phyloP scores from a whole-genome alignment of 2,797 vertebrate species.

The Falco berigora region DNA sequence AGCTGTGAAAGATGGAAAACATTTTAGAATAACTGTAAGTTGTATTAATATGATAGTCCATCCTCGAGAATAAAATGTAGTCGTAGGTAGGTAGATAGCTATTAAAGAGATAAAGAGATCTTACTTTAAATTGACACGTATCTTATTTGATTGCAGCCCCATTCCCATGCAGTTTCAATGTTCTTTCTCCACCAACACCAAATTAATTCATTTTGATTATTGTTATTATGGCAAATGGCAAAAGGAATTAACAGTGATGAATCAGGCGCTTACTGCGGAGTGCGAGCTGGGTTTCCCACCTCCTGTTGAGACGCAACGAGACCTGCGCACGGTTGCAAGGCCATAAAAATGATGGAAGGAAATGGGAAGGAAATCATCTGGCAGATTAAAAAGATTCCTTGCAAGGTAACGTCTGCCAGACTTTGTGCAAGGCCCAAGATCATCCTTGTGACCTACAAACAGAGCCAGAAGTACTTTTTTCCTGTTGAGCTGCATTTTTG shows the following conservation, averaged over 20 bases:
- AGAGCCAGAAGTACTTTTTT: not conserved
- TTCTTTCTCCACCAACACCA: not conserved
- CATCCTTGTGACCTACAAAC: not conserved
- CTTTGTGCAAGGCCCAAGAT: not conserved
- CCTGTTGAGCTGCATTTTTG: not conserved
- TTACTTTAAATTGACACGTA: not conserved
- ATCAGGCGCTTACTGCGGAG: not conserved
- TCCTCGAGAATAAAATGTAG: slow-evolving; percentile 5
- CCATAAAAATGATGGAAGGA: slow-evolving; percentile 7
- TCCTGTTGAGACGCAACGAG: not conserved
- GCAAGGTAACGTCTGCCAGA: not conserved
- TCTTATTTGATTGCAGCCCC: slow-evolving; percentile 31
- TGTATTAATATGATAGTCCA: not conserved
- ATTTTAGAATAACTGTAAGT: not conserved
- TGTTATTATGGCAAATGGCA: slow-evolving; percentile 27
- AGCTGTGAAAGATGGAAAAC: not conserved
- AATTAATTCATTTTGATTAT: slow-evolving; percentile 61
- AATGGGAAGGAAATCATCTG: not conserved
- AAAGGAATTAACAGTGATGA: slow-evolving; percentile 8
- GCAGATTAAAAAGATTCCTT: not conserved
- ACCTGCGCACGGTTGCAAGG: not conserved
- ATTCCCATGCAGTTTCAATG: not conserved
- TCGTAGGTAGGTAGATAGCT: not conserved
- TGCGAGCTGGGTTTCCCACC: not conserved
- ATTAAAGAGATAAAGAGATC: slow-evolving; percentile 43